A percentile compares a stretch with the other conserved stretches of the same genome.
These are phyloP conservation scores for Eulemur rufifrons DNA, from an alignment of 2,113 vertebrate species.

Conservation along the genomic window DNA sequence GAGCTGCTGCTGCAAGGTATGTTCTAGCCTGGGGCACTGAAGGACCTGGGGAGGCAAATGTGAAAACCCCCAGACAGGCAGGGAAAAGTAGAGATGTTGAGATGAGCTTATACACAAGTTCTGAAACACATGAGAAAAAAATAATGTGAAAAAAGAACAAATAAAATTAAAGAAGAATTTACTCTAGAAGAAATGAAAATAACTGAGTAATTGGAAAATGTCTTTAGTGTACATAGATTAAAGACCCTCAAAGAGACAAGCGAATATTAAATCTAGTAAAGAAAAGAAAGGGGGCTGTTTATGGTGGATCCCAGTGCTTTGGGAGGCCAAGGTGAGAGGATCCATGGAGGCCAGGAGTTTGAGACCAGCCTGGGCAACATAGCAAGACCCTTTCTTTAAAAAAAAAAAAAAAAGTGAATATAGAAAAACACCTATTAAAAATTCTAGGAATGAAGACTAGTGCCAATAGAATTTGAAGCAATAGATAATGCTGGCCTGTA, in stretches of 20 bases:
- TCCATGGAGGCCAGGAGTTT: background rate
- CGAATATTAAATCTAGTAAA: background rate
- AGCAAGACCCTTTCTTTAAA: background rate
- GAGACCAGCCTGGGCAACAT: background rate
- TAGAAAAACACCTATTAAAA: background rate
- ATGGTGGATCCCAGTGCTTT: background rate
- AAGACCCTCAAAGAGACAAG: background rate
- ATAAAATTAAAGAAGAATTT: background rate
- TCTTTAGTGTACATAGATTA: background rate
- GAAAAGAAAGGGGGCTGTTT: background rate
- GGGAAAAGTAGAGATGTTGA: background rate
- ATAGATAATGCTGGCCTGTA: background rate
- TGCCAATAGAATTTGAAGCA: background rate
- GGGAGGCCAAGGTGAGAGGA: background rate
- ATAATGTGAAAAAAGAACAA: background rate
- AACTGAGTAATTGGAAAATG: background rate
- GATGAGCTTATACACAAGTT: background rate
- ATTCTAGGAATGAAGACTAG: background rate
- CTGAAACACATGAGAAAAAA: background rate
- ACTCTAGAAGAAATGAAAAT: conserved; percentile 24
- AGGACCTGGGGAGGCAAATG: background rate
- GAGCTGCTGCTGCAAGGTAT: background rate
- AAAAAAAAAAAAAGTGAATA: background rate
- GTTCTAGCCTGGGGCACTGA: background rate
- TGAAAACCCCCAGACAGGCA: background rate